Conservation (phyloP, 64 coral and sea anemone genomes). For the Montipora efflorescens region DNA sequence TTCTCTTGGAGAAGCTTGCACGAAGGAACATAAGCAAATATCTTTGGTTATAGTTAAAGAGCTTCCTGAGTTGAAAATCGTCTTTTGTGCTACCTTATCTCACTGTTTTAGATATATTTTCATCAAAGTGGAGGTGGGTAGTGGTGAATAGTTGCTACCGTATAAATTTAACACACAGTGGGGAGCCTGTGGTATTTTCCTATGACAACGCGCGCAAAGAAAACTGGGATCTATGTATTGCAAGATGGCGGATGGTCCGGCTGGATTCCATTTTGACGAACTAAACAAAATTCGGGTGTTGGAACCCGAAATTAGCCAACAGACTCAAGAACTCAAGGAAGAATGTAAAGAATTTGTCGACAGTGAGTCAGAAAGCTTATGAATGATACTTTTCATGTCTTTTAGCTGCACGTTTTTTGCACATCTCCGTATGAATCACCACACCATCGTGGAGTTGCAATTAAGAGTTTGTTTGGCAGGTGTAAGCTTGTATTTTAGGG, state of each 20-base stretch:
- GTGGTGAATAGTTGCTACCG: no score
- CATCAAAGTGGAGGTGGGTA: no score
- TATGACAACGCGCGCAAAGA: not conserved
- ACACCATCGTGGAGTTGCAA: no score
- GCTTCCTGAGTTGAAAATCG: no score
- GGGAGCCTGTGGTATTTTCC: not conserved
- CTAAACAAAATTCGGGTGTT: constrained; percentile 97
- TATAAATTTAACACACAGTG: not conserved
- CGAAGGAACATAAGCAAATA: no score
- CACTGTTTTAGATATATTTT: no score
- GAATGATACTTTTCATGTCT: not conserved
- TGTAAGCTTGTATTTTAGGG: not conserved
- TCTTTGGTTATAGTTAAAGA: no score
- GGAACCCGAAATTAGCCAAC: constrained; percentile 95
- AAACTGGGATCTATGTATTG: constrained; percentile 33
- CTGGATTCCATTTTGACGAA: constrained; percentile 97
- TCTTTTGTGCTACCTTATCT: no score
- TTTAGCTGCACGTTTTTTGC: not conserved
- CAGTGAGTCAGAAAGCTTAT: constrained; percentile 69
- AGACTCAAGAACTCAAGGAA: constrained; percentile 95
- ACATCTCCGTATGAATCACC: no score
- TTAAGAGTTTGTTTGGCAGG: no score
- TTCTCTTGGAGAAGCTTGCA: no score
- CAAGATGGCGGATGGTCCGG: constrained; percentile 97
- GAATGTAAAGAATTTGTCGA: constrained; percentile 99